Evolutionary conservation across 2,113 vertebrate genomes (phyloP), one percentile per base, ranked within the genome.

Genomic region (Chaetorhynchus papuensis): DNA sequence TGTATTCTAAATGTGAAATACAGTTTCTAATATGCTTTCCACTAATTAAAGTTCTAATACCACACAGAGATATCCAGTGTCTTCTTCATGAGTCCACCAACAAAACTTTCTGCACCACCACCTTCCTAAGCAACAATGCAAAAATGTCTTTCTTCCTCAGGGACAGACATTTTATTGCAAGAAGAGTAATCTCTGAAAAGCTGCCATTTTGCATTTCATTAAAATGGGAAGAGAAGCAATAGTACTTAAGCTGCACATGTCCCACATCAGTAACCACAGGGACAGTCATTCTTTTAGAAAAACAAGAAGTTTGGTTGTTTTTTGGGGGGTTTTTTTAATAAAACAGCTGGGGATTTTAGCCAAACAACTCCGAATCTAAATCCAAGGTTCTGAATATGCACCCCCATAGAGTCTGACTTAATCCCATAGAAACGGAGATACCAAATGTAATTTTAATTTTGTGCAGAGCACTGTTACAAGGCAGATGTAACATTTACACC

Each of bases 171-270:
- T 93, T 95, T 89, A 94, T 83, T 97, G 95, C 89, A 93, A 95
- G 77, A 93, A 89, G 7, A 91, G 81, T 54, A 90, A 90, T 82
- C 89, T 91, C 57, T 90, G 47, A 93, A 95, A 95, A 95, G 76
- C 44, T 97, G 68, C 71, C 66, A 94, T 93, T 92, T 95, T 95
- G 81, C 87, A 92, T 96, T 92, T 95, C 94, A 94, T 50, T 85
- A 68, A 97, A 96, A 96, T 54, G 53, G 88, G 81, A 97, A 94
- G 83, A 95, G 88, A 89, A 93, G 82, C 83, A 90, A 89, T 83
- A 93, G 87, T 93, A 94, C 79, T 90, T 94, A 11, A 80, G 27
- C 30, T 63, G 44, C 35, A 33, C 21, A 23, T 3, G 26, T 49
- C 74, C 37, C 45, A 77, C 20, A 85, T n/a, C 66, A 65, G n/a